phyloP scores from a whole-genome alignment of 2,888 invertebrate genomes.

The Coelinius sp. region DNA sequence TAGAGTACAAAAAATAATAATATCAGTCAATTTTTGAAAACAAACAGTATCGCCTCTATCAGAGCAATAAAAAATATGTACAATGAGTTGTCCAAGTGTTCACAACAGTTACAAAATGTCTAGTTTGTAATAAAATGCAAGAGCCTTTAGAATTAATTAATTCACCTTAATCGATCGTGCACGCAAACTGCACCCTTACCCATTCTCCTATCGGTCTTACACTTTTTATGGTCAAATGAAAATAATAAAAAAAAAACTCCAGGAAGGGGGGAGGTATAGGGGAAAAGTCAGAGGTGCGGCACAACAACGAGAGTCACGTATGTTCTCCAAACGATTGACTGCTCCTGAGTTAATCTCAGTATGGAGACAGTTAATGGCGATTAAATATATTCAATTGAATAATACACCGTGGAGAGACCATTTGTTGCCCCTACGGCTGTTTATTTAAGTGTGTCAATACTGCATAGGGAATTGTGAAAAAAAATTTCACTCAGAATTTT shows the following conservation, averaged over 20 bases:
- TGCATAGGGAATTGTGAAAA: slow-evolving; percentile 3
- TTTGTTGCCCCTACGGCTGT: slow-evolving; percentile 13
- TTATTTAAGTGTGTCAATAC: slow-evolving; percentile 13
- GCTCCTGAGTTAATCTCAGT: slow-evolving; percentile 25
- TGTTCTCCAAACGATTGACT: slow-evolving; percentile 33
- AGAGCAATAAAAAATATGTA: too few species aligned
- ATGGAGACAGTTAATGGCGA: slow-evolving; percentile 25
- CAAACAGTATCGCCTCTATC: too few species aligned
- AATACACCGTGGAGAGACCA: background rate
- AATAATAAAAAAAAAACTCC: too few species aligned
- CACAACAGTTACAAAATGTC: background rate
- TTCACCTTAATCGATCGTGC: background rate
- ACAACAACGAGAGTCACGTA: slow-evolving; percentile 32
- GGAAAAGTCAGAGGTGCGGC: slow-evolving; percentile 30
- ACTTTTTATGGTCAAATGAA: too few species aligned
- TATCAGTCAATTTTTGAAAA: background rate
- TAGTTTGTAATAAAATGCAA: slow-evolving; percentile 46
- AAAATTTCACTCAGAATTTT: background rate
- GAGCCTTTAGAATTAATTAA: slow-evolving; percentile 3
- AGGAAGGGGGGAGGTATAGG: background rate
- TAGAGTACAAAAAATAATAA: background rate
- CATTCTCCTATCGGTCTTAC: background rate
- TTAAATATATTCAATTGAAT: slow-evolving; percentile 32
- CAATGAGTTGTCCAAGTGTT: too few species aligned
- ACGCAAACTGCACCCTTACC: background rate